phyloP scores from a whole-genome alignment of 2,113 vertebrate genomes.

The Mesocricetus auratus region DNA sequence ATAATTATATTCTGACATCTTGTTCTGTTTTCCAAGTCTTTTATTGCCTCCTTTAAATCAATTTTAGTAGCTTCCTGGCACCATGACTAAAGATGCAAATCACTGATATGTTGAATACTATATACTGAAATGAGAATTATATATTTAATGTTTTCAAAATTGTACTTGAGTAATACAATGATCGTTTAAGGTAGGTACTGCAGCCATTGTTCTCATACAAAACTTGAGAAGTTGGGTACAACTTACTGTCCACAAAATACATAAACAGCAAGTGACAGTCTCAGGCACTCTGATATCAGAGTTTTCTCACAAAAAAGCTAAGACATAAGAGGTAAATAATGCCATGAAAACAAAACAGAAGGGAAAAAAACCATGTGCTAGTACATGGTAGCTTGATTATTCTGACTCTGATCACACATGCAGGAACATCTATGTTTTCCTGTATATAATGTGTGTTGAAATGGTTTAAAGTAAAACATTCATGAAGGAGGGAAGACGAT shows the following conservation, averaged over 20 bases:
- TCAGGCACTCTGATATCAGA: background rate
- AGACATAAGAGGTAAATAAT: background rate
- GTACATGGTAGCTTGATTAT: background rate
- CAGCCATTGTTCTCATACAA: background rate
- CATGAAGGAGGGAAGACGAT: background rate
- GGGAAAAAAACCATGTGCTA: background rate
- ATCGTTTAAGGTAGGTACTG: background rate
- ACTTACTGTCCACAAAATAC: background rate
- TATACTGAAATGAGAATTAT: background rate
- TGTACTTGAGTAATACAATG: background rate
- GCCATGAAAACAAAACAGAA: background rate
- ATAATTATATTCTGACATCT: background rate
- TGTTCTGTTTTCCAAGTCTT: background rate
- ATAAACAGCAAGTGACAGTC: background rate
- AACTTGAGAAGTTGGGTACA: background rate
- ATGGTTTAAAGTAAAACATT: background rate
- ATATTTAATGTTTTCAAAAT: constrained; percentile 7
- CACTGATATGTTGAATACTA: background rate
- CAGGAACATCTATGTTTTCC: background rate
- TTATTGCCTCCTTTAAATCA: background rate
- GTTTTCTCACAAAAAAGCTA: constrained; percentile 11
- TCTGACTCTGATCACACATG: background rate
- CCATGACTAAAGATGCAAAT: background rate
- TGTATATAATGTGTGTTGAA: background rate
- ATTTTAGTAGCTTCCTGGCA: background rate